Conservation (phyloP, 2,888 invertebrate species). For the Lucinisca nassula region DNA sequence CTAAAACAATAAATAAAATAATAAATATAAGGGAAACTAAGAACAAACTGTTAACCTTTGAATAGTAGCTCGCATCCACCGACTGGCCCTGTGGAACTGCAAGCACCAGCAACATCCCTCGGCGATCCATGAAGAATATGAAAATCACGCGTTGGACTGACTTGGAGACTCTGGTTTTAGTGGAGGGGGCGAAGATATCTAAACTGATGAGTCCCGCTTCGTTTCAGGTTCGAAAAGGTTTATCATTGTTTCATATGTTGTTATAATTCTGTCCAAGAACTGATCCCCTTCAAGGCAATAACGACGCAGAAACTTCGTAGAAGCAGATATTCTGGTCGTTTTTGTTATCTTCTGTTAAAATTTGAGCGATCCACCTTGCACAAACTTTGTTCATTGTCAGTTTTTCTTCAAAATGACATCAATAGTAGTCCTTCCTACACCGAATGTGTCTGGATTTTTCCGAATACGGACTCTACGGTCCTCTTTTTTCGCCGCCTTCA, state of each 20-base stretch:
- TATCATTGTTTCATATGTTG: constrained; percentile 33
- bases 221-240: constrained; percentile 13
- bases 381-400: too few relatives aligned
- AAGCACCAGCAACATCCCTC: constrained; percentile 13
- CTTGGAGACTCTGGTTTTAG: constrained; percentile 11
- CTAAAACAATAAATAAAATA: background rate
- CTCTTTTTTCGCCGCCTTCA: too few relatives aligned
- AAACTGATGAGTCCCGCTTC: background rate
- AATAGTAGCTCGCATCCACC: constrained; percentile 5
- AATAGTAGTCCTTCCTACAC: too few relatives aligned
- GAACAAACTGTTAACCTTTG: background rate
- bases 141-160: constrained; percentile 5
- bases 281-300: too few relatives aligned
- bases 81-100: constrained; percentile 10
- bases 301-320: too few relatives aligned
- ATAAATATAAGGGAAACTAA: background rate
- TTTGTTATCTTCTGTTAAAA: too few relatives aligned
- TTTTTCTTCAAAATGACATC: too few relatives aligned
- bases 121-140: constrained; percentile 23
- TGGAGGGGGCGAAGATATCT: constrained; percentile 6
- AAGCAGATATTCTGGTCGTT: too few relatives aligned
- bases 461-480: too few relatives aligned
- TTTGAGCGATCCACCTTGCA: too few relatives aligned
- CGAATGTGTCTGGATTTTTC: too few relatives aligned
- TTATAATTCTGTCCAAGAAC: constrained; percentile 23